These are phyloP conservation scores for Chamaea fasciata DNA, from an alignment of 2,113 vertebrate species.

Conservation along the genomic window DNA sequence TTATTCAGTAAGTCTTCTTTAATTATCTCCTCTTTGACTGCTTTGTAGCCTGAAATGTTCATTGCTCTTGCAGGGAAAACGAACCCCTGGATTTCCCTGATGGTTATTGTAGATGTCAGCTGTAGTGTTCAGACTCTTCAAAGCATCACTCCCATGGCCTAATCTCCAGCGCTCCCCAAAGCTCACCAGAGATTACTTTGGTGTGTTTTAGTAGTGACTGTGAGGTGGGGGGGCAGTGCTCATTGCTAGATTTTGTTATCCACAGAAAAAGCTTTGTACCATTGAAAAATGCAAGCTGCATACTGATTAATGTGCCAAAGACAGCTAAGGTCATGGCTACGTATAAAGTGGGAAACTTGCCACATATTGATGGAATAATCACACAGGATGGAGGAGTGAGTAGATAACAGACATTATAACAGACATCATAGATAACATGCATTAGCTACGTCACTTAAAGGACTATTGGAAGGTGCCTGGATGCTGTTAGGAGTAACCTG, in stretches of 20 bases:
- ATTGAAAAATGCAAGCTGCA: background rate
- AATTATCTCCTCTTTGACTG: slow-evolving; percentile 6
- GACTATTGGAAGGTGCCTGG: background rate
- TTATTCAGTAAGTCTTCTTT: slow-evolving; percentile 31
- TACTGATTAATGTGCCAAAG: background rate
- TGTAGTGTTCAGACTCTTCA: background rate
- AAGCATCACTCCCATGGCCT: background rate
- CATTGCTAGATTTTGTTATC: background rate
- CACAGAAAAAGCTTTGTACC: background rate
- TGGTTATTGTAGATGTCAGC: background rate
- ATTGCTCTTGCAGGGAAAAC: background rate
- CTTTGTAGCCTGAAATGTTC: slow-evolving; percentile 20
- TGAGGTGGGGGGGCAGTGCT: background rate
- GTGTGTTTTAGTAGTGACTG: background rate
- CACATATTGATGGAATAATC: background rate
- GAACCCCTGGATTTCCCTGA: background rate
- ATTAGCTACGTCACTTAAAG: background rate
- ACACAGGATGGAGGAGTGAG: background rate
- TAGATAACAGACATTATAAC: background rate
- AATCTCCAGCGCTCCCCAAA: background rate
- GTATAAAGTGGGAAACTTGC: background rate
- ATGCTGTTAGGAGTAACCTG: background rate
- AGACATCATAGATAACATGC: background rate
- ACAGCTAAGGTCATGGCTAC: background rate
- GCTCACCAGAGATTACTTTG: background rate